Evolutionary conservation across 2,888 invertebrate genomes (phyloP).

Genomic region (Carcina quercana): DNA sequence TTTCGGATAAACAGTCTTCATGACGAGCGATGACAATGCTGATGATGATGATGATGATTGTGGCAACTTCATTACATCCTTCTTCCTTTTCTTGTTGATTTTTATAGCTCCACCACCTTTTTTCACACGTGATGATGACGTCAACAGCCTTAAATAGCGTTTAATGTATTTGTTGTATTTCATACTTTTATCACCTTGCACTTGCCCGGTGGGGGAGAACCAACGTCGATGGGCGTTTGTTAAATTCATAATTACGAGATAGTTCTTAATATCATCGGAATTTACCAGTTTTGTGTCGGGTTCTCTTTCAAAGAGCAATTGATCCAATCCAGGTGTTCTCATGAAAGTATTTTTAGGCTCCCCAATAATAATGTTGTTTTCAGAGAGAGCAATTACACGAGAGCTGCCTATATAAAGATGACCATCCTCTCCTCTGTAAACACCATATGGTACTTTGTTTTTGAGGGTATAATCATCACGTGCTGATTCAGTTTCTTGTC

Average conservation of each 20-base stretch:
- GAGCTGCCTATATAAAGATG: conserved; percentile 9
- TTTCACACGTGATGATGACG: too few species aligned
- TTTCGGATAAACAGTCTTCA: conserved; percentile 8
- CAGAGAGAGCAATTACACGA: conserved; percentile 1
- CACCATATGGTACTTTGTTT: conserved; percentile 7
- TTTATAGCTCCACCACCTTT: too few species aligned
- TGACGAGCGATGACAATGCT: too few species aligned
- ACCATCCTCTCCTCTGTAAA: conserved; percentile 6
- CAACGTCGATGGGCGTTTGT: conserved; percentile 15
- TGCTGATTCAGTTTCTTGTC: not conserved
- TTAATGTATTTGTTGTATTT: conserved; percentile 11
- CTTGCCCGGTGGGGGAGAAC: conserved; percentile 11
- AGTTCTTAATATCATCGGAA: conserved; percentile 8
- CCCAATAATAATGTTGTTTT: conserved; percentile 1
- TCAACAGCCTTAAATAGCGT: conserved; percentile 5
- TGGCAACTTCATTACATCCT: conserved; percentile 8
- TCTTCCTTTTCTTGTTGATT: not conserved
- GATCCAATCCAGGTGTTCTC: conserved; percentile 8
- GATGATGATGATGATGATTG: too few species aligned
- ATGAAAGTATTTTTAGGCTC: conserved; percentile 7
- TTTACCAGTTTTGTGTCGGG: conserved; percentile 4
- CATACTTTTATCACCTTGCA: conserved; percentile 11
- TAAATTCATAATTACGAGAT: conserved; percentile 9
- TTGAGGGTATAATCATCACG: not conserved
- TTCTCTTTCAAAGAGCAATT: conserved; percentile 8